Base-by-base conservation (phyloP, 2,113 vertebrate genomes). In the Apistogramma diplotaenia region DNA sequence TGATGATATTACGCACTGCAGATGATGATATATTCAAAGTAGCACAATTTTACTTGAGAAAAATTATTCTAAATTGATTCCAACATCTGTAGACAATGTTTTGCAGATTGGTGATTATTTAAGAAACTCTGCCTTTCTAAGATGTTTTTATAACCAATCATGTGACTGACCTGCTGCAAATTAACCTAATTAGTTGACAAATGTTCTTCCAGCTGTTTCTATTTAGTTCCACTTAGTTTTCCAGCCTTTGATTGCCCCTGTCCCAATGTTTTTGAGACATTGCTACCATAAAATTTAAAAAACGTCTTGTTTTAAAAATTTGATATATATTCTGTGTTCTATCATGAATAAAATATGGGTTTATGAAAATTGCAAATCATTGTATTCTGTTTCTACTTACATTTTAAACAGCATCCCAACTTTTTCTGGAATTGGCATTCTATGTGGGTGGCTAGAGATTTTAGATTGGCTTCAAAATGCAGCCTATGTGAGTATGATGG, bases 381-480 rank as follows among this genome's bases (percentile, higher is more conserved):
- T 43, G 60, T 3, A 65, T 65, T 25, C 23, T 40, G 23, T 62
- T 62, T 16, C 0, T 23, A 62, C 23, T 62, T 62, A 23, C 33
- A 23, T 3, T 62, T 62, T 2, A 62, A 33, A 23, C 60, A 40
- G 35, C 15, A 35, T 40, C 35, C 12, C 60, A 40, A 40, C 35
- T 40, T 5, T 5, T 40, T 21, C 51, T 53, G 9, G 51, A 53
- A 53, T 5, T 53, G 10, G 9, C 9, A 12, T 61, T 37, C 31
- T 37, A 21, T 43, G 23, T 79, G 60, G 81, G 61, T 78, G 43
- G 56, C 76, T 61, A 13, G 61, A 85, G 75, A 84, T 76, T 25
- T 77, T 31, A 62, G 77, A 90, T 49, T 82, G 76, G 74, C 72
- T 86, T 31, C 72, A 89, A 87, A 81, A 80, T 81, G 78, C 54